Percentiles rank a stretch among this genome's conserved stretches.
phyloP scores from a whole-genome alignment of 2,113 vertebrate genomes.

The Paramisgurnus dabryanus region DNA sequence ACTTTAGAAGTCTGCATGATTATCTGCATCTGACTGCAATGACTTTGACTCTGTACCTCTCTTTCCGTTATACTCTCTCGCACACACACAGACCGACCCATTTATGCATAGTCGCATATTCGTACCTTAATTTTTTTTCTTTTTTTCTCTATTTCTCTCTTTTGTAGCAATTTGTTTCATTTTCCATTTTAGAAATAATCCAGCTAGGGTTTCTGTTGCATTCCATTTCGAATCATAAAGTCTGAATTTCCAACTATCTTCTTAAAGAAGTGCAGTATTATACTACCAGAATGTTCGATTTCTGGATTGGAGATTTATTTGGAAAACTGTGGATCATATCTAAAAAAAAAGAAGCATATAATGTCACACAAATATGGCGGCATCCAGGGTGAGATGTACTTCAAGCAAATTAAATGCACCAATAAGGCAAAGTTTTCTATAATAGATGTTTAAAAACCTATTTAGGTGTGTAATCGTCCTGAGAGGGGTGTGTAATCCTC shows the following conservation, averaged over 20 bases:
- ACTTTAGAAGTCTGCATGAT: neutral
- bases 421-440: neutral
- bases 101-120: slow-evolving; percentile 14
- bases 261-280: too few species aligned
- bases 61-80: slow-evolving; percentile 20
- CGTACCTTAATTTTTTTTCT: neutral
- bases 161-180: neutral
- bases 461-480: neutral
- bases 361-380: neutral
- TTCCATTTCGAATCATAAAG: too few species aligned
- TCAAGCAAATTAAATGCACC: neutral
- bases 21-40: neutral
- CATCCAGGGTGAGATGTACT: too few species aligned
- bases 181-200: slow-evolving; percentile 48
- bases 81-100: neutral
- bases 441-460: neutral
- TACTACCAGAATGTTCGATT: too few species aligned
- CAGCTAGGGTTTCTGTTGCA: slow-evolving; percentile 55
- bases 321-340: neutral
- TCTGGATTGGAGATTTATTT: neutral
- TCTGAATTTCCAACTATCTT: too few species aligned
- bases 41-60: slow-evolving; percentile 58
- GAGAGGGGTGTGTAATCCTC: neutral
- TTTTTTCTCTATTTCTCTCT: neutral
- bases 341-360: neutral